Conservation (phyloP, 2,888 invertebrate species). For the Drosophila setosimentum region DNA sequence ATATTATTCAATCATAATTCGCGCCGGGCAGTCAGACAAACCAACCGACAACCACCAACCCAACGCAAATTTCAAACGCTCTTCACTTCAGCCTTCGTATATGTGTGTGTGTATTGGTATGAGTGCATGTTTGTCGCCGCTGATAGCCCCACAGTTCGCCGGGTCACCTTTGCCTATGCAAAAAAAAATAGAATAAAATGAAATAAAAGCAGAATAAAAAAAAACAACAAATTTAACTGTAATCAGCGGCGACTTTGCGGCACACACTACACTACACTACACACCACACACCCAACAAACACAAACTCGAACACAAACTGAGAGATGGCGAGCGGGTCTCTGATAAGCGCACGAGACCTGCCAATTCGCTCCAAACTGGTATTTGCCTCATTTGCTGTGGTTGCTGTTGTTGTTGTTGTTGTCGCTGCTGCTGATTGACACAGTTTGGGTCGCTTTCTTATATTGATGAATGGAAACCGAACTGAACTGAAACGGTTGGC, state of each 20-base stretch:
- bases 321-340: slow-evolving; percentile 67
- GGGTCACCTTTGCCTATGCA: slow-evolving; percentile 80
- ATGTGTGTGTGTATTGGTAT: slow-evolving; percentile 41
- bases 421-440: slow-evolving; percentile 56
- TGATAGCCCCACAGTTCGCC: slow-evolving; percentile 77
- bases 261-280: slow-evolving; percentile 41
- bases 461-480: slow-evolving; percentile 75
- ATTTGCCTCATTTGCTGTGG: slow-evolving; percentile 22
- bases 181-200: slow-evolving; percentile 57
- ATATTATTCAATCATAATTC: slow-evolving; percentile 81
- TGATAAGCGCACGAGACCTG: slow-evolving; percentile 72
- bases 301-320: slow-evolving; percentile 42
- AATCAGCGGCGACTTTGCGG: slow-evolving; percentile 67
- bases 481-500: slow-evolving; percentile 57
- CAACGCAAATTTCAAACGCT: slow-evolving; percentile 63
- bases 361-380: slow-evolving; percentile 76
- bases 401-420: slow-evolving; percentile 10
- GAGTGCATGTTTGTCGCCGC: slow-evolving; percentile 72
- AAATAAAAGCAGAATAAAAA: slow-evolving; percentile 23
- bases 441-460: slow-evolving; percentile 60
- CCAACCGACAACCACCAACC: slow-evolving; percentile 36
- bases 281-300: slow-evolving; percentile 60
- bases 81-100: slow-evolving; percentile 26
- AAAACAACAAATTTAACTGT: slow-evolving; percentile 52
- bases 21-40: slow-evolving; percentile 64